Percentiles rank a stretch among this genome's conserved stretches.
These are phyloP conservation scores for Rhabdophis nuchalis DNA, from an alignment of 2,797 vertebrate genomes.

Conservation along the genomic window DNA sequence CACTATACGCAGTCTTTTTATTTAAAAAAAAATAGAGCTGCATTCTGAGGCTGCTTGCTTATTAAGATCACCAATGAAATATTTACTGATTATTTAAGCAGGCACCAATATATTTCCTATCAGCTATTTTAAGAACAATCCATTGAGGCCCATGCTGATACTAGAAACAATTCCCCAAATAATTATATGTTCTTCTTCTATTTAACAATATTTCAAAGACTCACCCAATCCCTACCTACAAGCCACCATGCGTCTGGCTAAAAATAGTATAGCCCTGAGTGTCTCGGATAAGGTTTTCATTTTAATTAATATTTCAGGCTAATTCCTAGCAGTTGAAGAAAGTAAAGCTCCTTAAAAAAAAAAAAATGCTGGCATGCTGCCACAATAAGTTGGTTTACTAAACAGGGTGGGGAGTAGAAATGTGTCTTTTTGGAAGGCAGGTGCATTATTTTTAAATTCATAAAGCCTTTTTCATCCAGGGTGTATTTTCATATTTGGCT, in stretches of 20 bases:
- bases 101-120: neutral
- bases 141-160: neutral
- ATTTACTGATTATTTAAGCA: neutral
- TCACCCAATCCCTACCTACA: slow-evolving; percentile 51
- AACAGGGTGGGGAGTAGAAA: slow-evolving; percentile 47
- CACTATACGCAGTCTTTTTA: neutral
- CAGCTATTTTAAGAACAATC: slow-evolving; percentile 21
- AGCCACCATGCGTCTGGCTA: slow-evolving; percentile 40
- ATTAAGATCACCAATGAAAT: neutral
- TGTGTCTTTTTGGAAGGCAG: slow-evolving; percentile 64
- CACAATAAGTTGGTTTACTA: slow-evolving; percentile 66
- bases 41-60: neutral
- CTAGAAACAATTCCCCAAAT: slow-evolving; percentile 3
- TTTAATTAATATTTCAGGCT: slow-evolving; percentile 72
- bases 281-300: slow-evolving; percentile 58
- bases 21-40: neutral
- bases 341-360: slow-evolving; percentile 69
- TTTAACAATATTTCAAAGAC: slow-evolving; percentile 51
- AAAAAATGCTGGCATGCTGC: slow-evolving; percentile 67
- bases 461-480: slow-evolving; percentile 60
- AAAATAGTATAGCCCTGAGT: slow-evolving; percentile 59
- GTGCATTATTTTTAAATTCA: slow-evolving; percentile 54
- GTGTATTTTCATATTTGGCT: slow-evolving; percentile 41
- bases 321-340: slow-evolving; percentile 65
- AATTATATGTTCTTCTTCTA: slow-evolving; percentile 14